Evolutionary conservation across 2,113 vertebrate species (phyloP).

Genomic region (Lipophrys pholis): DNA sequence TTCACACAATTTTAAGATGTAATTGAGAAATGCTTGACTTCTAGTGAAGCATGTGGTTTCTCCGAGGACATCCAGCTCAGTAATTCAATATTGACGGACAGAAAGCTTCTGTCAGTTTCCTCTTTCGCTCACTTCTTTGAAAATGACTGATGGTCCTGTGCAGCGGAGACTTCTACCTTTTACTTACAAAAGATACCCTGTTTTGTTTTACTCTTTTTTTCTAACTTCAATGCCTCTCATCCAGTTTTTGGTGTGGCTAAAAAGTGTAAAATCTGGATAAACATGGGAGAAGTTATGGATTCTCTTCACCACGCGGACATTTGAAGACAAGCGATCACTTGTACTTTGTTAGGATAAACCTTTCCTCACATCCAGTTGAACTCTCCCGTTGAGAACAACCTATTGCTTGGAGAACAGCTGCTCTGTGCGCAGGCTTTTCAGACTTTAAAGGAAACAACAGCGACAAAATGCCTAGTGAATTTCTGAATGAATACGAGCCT

Average conservation of each 20-base stretch:
- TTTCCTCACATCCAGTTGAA: neutral
- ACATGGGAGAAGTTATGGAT: neutral
- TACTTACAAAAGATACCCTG: too few relatives aligned
- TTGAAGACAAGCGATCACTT: constrained; percentile 43
- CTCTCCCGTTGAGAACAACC: constrained; percentile 21
- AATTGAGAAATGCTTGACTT: too few relatives aligned
- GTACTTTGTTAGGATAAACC: constrained; percentile 31
- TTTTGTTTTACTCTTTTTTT: too few relatives aligned
- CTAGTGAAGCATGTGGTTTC: too few relatives aligned
- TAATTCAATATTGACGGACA: too few relatives aligned
- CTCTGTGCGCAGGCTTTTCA: neutral
- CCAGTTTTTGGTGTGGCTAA: neutral
- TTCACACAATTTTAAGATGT: too few relatives aligned
- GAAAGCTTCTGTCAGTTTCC: too few relatives aligned
- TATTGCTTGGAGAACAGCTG: constrained; percentile 5
- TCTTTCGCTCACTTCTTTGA: too few relatives aligned
- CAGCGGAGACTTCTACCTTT: too few relatives aligned
- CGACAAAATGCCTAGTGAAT: constrained; percentile 60
- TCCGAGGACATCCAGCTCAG: too few relatives aligned
- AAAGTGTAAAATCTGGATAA: constrained; percentile 11
- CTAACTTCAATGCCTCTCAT: neutral
- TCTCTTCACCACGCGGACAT: constrained; percentile 6
- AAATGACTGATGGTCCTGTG: too few relatives aligned
- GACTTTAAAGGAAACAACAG: constrained; percentile 2
- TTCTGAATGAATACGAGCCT: constrained; percentile 71